Base-by-base conservation (phyloP, 2,113 vertebrate species). In the Leuciscus idus region DNA sequence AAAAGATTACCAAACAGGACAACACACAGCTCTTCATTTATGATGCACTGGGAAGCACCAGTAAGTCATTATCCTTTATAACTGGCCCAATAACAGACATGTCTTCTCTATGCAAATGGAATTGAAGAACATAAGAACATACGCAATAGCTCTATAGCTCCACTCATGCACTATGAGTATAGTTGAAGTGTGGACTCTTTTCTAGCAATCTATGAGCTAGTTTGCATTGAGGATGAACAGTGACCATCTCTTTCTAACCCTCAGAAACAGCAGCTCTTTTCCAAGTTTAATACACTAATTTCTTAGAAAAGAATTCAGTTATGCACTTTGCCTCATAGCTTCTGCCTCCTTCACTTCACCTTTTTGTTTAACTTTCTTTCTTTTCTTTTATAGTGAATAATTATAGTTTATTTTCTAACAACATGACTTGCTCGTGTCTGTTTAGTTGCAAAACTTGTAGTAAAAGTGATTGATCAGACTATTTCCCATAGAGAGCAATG, bases 1-100 rank as follows among this genome's bases (percentile, higher is more conserved):
- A 50, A 75, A 75, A 75, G 43, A 5, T 28, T 48, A 50, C 43
- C 73, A 50, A 75, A 75, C n/a, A 75, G n/a, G 73, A 75, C 43
- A n/a, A 55, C 75, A 77, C 75, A 55, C 17, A 10, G 50, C 28
- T 77, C 28, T 77, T 52, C 8, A 55, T 77, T 55, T 55, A 28
- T 55, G 75, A 77, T 77, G 50, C 15, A 11, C 50, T 28, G 17
- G 26, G 50, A 77, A 55, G 17, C 17, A 77, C 46, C 43, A 43
- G 6, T 26, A 48, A 8, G n/a, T 50, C 72, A 48, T 48, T 74
- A 74, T 74, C 12, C 39, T n/a, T n/a, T 48, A 28, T 48, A 75
- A 75, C 43, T 43, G 43, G 43, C 72, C 13, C 72, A 23, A 11
- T 39, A 72, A 39, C 68, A 72, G 46, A 52, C 13, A 52, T 26